Evolutionary conservation across 92 coral and sea anemone genomes (phyloP), one percentile per base, ranked within the genome.

Genomic region (Epizoanthus fatuus): DNA sequence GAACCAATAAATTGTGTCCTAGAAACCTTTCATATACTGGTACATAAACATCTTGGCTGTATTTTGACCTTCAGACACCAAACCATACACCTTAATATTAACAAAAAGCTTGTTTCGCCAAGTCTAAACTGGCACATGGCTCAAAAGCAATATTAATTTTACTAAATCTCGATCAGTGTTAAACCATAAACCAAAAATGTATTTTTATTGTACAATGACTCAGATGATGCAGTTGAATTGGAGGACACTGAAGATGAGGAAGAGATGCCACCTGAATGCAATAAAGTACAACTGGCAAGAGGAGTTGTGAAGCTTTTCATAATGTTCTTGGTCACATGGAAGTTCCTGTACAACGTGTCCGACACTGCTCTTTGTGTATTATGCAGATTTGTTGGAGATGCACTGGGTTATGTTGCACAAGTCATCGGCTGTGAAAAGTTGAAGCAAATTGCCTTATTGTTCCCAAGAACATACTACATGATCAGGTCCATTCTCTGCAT

Each of bases 401-500:
- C 63, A 58, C 25, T 58, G 25, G 63, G 19, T 15, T 16, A 58
- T 58, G 63, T 58, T 58, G 63, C 63, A 58, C 20, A 6, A n/a
- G 25, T 58, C 63, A 58, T 58, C 63, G 19, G 19, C 63, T 58
- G 63, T 58, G 63, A 58, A 58, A 58, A 20, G 8, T 58, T 58
- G 25, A 58, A 55, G 59, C 12, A 55, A 55, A 12, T 55, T 5
- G 59, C 59, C 54, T n/a, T 63, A 35, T 51, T 17, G 57, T 55
- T 55, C 17, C 59, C 59, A 55, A 55, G 59, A 55, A 55, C 59
- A 55, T 55, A 7, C 9, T 83, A 71, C 49, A 83, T 69, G 79
- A 56, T 71, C 2, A 83, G 80, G 47, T 54, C 70, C 3, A 59
- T 40, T 20, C 63, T 83, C 32, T 49, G 71, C 16, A 12, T 83